phyloP scores from a whole-genome alignment of 2,113 vertebrate species.

The Odocoileus hemionus region DNA sequence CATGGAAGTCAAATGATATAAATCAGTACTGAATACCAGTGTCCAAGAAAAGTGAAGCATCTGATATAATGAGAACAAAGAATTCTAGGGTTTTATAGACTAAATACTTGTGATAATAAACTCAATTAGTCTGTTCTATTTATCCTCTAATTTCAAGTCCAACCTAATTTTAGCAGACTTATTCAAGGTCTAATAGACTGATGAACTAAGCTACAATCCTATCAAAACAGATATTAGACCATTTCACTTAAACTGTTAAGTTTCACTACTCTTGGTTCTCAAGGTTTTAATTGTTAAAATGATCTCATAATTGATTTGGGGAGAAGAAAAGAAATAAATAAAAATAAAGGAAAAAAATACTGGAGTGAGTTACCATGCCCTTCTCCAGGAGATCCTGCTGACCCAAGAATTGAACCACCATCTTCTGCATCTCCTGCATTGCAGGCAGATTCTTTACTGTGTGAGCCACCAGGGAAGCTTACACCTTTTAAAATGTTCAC shows the following conservation, averaged over 20 bases:
- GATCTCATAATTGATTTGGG: not conserved
- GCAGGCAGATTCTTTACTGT: too few relatives aligned
- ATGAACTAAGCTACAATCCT: not conserved
- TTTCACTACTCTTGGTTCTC: not conserved
- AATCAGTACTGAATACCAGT: not conserved
- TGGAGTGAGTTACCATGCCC: too few relatives aligned
- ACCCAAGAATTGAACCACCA: too few relatives aligned
- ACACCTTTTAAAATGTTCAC: not conserved
- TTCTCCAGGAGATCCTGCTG: too few relatives aligned
- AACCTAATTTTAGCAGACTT: not conserved
- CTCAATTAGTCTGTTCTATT: not conserved
- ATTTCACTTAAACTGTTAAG: not conserved
- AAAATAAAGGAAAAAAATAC: too few relatives aligned
- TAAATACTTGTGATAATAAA: not conserved
- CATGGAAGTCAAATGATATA: not conserved
- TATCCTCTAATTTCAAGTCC: not conserved
- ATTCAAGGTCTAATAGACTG: not conserved
- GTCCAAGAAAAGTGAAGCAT: not conserved
- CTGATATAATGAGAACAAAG: not conserved
- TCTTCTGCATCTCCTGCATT: too few relatives aligned
- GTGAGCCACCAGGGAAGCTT: too few relatives aligned
- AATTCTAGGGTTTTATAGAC: not conserved
- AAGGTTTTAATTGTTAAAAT: constrained; percentile 25
- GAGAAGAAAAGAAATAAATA: not conserved
- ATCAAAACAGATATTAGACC: not conserved